Conservation (phyloP, 2,797 vertebrate species). For the Xerus rutilus region DNA sequence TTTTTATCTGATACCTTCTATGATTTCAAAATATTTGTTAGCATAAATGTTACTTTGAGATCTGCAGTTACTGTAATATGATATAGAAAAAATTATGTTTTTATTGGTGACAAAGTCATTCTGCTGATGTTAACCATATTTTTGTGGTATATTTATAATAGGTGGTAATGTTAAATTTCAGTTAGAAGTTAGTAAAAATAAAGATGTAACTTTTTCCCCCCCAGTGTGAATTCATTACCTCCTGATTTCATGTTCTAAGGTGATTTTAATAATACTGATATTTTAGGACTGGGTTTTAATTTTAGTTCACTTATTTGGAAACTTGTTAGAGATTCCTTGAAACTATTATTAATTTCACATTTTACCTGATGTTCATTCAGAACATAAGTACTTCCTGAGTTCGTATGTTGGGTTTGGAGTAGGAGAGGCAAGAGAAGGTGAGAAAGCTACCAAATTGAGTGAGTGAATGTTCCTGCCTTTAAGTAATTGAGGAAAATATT, state of each 20-base stretch:
- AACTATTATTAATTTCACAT: conserved; percentile 25
- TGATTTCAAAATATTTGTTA: conserved; percentile 4
- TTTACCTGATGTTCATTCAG: neutral
- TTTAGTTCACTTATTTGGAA: conserved; percentile 49
- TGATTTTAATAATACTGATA: neutral
- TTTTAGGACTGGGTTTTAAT: conserved; percentile 29
- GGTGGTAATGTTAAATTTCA: conserved; percentile 11
- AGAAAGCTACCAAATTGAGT: neutral
- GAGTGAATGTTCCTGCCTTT: neutral
- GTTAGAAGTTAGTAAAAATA: neutral
- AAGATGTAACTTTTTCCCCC: neutral
- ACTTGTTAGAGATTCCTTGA: neutral
- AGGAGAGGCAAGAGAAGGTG: neutral
- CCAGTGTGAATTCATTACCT: neutral
- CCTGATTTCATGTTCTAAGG: neutral
- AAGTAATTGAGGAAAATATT: neutral
- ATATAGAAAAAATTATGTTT: conserved; percentile 3
- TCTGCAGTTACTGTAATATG: neutral
- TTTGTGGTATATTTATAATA: neutral
- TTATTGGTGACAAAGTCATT: neutral
- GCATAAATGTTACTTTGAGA: conserved; percentile 14
- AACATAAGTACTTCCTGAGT: neutral
- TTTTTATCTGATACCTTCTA: neutral
- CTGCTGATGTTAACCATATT: neutral
- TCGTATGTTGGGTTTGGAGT: neutral